These are phyloP conservation scores for Brotula barbata DNA, from an alignment of 2,797 vertebrate genomes.

Conservation along the genomic window DNA sequence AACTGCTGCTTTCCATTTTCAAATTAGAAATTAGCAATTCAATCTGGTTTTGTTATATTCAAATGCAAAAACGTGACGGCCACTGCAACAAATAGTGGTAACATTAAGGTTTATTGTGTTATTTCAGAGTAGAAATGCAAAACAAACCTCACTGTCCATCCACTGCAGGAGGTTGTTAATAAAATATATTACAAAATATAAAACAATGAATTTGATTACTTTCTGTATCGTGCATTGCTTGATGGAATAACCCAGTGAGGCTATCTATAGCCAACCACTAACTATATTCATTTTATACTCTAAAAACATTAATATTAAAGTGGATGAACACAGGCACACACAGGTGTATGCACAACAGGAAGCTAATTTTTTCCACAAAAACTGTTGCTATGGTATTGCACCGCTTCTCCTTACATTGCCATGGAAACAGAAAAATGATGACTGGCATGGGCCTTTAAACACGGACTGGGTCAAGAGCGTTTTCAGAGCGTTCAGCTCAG, in stretches of 20 bases:
- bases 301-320: conserved; percentile 9
- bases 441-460: conserved; percentile 39
- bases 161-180: not conserved
- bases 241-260: too few relatives aligned
- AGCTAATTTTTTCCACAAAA: conserved; percentile 46
- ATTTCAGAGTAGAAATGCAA: too few relatives aligned
- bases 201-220: not conserved
- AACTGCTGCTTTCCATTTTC: conserved; percentile 14
- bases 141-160: too few relatives aligned
- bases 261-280: too few relatives aligned
- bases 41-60: conserved; percentile 11
- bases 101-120: too few relatives aligned
- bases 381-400: conserved; percentile 67
- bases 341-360: conserved; percentile 47
- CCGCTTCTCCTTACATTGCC: conserved; percentile 68
- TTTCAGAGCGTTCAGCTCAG: not conserved
- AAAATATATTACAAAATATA: not conserved
- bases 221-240: too few relatives aligned
- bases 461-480: conserved; percentile 61
- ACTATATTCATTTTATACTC: too few relatives aligned
- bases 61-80: conserved; percentile 11
- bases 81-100: not conserved
- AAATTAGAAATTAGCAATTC: conserved; percentile 10
- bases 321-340: conserved; percentile 21
- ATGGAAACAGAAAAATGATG: conserved; percentile 75